Base-by-base conservation (phyloP, 2,888 invertebrate species). In the Microctonus aethiopoides region DNA sequence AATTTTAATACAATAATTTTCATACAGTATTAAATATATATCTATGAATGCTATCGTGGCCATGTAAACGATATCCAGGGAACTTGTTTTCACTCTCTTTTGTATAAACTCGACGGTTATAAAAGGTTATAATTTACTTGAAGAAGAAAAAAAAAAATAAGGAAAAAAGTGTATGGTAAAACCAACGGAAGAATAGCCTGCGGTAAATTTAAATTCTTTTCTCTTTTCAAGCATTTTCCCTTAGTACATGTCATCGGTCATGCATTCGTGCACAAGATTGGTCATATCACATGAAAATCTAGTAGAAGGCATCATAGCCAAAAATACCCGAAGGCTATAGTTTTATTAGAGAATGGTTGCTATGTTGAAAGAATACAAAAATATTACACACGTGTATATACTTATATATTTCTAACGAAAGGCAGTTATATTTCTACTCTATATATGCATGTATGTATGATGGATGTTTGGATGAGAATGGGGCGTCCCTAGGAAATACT, bases 1-100 rank as follows among this genome's bases (percentile, higher is more conserved):
- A 75, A 74, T 74, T 75, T 74, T 70, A 72, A 72, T 71, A 75
- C 67, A 72, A 71, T 74, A 71, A 61, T 64, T 24, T 39, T 54
- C 24, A n/a, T 22, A 13, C 59, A 46, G 7, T 46, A 16, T 11
- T 52, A 51, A 54, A 39, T 32, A 54, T n/a, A 13, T 10, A 57
- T 32, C 46, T 60, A 13, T 34, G 61, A 41, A 41, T 41, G 61
- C 61, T 70, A 70, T 67, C 66, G 46, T 61, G 52, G 32, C 46
- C 70, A 62, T 66, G 67, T 62, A 65, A 60, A 68, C 71, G 67
- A 68, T 69, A 72, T 72, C 68, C 71, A 4, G 34, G 16, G 16
- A 22, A 22, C 34, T 64, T 36, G 13, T 54, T 52, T 51, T 46
- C 46, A 46, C 26, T 51, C 29, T 63, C 10, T 11, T 46, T 46